Base-by-base conservation (phyloP, 2,888 invertebrate genomes). In the Yponomeuta cagnagella region DNA sequence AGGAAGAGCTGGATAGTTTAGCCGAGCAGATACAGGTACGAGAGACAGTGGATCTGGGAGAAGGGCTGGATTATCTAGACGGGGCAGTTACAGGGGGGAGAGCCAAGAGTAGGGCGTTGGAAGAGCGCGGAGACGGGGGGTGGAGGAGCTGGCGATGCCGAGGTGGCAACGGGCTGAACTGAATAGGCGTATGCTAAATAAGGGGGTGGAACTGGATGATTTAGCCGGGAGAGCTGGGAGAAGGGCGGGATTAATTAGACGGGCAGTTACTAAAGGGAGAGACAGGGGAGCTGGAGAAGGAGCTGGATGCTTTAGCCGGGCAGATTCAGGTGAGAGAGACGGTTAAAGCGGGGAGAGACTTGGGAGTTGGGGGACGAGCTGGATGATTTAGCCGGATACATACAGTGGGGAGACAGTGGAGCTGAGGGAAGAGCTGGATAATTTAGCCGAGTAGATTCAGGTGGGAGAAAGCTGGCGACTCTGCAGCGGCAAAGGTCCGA, bases 41-140 rank as follows among this genome's bases (percentile, higher is more conserved):
- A 23, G 23, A 23, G 23, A 23, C 23, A 23, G 23, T 23, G 23
- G 23, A 23, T 0, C 23, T 23, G 23, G 23, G 23, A 23, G 23
- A 23, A 23, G 23, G 23, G 23, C 23, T 23, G 23, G 23, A 23
- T 23, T 23, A 23, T 23, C 23, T 23, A 23, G 23, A 23, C 23
- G 23, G 23, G 23, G 23, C 23, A 23, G 23, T 23, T 23, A 23
- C 23, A 23, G 10, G 58, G 10, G 23, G 23, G 23, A 63, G 94
- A 70, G 94, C 96, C 10, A 93, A 98, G 71, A 95, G 95, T 73
- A 94, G 96, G 70, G 98, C 98, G 85, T 89, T 98, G 72, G 97
- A 97, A 77, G 98, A 98, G 82, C 90, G 98, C 72, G 96, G 96
- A 12, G 95, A 96, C 73, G 97, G 96, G 0, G 97, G 97, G 97